These are phyloP conservation scores for Monochamus alternatus DNA, from an alignment of 2,888 invertebrate genomes.

Conservation along the genomic window DNA sequence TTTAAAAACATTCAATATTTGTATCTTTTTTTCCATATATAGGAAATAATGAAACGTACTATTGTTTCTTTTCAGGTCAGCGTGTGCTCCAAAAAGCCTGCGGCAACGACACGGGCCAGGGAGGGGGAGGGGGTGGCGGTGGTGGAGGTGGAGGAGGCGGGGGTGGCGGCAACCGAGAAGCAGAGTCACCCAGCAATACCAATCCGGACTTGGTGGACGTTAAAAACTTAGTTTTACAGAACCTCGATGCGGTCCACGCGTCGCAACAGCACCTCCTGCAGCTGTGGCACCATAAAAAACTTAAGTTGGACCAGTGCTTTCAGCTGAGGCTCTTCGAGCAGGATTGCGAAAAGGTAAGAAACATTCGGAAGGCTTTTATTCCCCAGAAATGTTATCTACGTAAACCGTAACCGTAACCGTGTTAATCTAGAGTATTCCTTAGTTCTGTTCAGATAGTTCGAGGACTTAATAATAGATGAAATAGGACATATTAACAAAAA, in stretches of 20 bases:
- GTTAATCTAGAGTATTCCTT: not conserved
- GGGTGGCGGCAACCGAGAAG: slow-evolving; percentile 76
- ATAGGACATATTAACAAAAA: too few species aligned
- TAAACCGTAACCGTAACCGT: too few species aligned
- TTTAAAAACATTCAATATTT: too few species aligned
- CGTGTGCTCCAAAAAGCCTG: slow-evolving; percentile 77
- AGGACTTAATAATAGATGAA: too few species aligned
- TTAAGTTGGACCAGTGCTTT: slow-evolving; percentile 96
- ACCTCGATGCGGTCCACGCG: slow-evolving; percentile 89
- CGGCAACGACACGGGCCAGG: slow-evolving; percentile 71
- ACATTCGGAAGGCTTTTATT: not conserved
- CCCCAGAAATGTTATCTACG: too few species aligned
- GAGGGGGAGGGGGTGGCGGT: slow-evolving; percentile 59
- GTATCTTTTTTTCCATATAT: too few species aligned
- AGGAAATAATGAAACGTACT: not conserved
- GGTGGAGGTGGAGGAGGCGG: slow-evolving; percentile 72
- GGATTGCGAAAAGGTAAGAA: slow-evolving; percentile 92
- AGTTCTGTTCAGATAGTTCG: not conserved
- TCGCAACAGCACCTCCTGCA: slow-evolving; percentile 94
- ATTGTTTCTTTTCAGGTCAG: slow-evolving; percentile 74
- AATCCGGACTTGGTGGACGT: slow-evolving; percentile 76
- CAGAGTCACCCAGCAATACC: slow-evolving; percentile 83
- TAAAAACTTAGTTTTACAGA: slow-evolving; percentile 83
- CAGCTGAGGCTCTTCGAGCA: slow-evolving; percentile 96
- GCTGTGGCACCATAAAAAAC: slow-evolving; percentile 95